A percentile compares a stretch with the other conserved stretches of the same genome.
Conservation (phyloP, 2,797 vertebrate species). For the Mormyrus hasselquistii region DNA sequence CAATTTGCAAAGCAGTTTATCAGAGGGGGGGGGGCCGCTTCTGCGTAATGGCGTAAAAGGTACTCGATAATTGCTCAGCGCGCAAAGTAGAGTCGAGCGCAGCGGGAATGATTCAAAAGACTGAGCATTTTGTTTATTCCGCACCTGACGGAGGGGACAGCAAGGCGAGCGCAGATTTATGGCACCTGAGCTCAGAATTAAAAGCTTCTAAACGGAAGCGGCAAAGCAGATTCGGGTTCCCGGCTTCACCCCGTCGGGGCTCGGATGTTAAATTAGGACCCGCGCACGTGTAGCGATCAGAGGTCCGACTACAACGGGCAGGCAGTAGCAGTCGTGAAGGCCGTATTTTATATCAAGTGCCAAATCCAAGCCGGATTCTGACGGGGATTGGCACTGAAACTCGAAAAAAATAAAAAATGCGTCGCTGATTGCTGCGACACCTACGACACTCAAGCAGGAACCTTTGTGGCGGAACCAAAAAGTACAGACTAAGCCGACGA, state of each 20-base stretch:
- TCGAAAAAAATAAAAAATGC: too few relatives aligned
- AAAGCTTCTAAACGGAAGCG: not conserved
- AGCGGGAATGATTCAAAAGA: not conserved
- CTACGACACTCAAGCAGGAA: too few relatives aligned
- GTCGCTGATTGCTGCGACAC: too few relatives aligned
- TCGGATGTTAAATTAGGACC: not conserved
- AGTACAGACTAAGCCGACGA: too few relatives aligned
- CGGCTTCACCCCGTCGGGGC: not conserved
- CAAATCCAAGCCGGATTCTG: too few relatives aligned
- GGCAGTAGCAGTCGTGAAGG: too few relatives aligned
- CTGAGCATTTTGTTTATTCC: not conserved
- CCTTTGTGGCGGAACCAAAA: too few relatives aligned
- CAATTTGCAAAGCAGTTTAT: not conserved
- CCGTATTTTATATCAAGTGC: too few relatives aligned
- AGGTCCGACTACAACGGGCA: too few relatives aligned
- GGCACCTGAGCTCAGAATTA: not conserved
- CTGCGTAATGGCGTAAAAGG: not conserved
- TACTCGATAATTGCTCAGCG: not conserved
- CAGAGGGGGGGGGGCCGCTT: conserved; percentile 32
- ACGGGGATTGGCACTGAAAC: too few relatives aligned
- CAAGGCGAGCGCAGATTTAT: not conserved
- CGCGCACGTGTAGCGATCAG: not conserved
- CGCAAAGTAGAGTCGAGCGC: not conserved
- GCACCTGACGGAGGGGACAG: not conserved
- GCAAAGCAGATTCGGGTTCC: not conserved